Conservation (phyloP, 35 echinoderm and acorn worm genomes). For the Ptychodera flava region DNA sequence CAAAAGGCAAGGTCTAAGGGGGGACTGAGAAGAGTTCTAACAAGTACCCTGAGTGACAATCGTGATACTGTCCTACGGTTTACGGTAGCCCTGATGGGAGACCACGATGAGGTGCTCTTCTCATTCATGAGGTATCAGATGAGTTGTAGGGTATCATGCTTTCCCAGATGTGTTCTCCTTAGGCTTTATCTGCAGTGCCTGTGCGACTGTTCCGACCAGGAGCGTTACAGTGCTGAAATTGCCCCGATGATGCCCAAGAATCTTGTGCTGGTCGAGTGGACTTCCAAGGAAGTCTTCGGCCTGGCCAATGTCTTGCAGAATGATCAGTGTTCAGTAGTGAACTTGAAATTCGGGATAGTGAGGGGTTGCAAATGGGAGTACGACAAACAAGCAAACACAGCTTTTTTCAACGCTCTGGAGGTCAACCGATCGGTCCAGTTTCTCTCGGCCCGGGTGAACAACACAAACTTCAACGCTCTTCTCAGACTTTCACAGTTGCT, state of each 20-base stretch:
- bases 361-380: neutral
- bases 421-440: neutral
- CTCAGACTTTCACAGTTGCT: neutral
- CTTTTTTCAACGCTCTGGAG: neutral
- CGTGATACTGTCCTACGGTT: neutral
- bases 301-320: neutral
- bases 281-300: neutral
- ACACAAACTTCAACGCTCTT: neutral
- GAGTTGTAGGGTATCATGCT: neutral
- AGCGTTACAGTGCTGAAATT: neutral
- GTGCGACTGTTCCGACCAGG: neutral
- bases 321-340: neutral
- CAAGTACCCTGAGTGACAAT: neutral
- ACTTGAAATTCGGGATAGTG: neutral
- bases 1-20: neutral
- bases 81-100: neutral
- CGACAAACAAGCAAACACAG: neutral
- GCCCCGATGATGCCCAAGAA: neutral
- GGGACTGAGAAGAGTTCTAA: neutral
- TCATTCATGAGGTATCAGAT: neutral
- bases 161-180: neutral
- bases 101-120: neutral
- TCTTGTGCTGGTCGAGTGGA: neutral
- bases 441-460: neutral
- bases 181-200: neutral